A percentile compares a stretch with the other conserved stretches of the same genome.
Conservation (phyloP, 2,888 invertebrate genomes). For the Phengaris arion region DNA sequence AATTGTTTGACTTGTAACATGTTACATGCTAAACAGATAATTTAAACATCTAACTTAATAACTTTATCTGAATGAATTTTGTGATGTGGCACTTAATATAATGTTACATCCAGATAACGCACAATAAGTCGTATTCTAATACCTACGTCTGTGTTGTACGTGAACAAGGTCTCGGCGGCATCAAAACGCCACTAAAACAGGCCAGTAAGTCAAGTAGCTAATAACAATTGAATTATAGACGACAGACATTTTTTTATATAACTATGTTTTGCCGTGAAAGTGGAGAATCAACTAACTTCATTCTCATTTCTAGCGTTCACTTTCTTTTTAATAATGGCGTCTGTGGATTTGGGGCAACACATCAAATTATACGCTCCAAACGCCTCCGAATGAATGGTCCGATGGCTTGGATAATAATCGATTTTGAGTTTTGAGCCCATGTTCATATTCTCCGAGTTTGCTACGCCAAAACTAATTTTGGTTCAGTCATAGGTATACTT, state of each 20-base stretch:
- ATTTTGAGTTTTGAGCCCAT: constrained; percentile 12
- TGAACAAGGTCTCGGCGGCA: background rate
- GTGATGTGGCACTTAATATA: too few relatives aligned
- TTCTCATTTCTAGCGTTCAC: constrained; percentile 10
- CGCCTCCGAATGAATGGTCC: background rate
- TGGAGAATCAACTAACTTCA: constrained; percentile 1
- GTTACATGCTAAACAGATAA: too few relatives aligned
- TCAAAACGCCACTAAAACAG: background rate
- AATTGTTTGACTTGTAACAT: too few relatives aligned
- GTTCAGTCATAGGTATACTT: background rate
- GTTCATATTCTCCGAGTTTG: background rate
- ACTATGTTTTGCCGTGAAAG: constrained; percentile 19
- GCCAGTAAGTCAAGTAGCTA: background rate
- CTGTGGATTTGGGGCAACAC: constrained; percentile 16
- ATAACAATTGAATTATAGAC: constrained; percentile 1
- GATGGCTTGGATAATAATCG: constrained; percentile 10
- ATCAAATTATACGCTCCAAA: constrained; percentile 10
- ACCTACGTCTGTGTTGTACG: constrained; percentile 23
- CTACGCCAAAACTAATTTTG: background rate
- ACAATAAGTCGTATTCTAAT: background rate
- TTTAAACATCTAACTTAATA: too few relatives aligned
- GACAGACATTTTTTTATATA: background rate
- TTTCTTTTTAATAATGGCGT: constrained; percentile 23
- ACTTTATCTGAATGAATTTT: too few relatives aligned
- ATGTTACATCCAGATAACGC: too few relatives aligned